phyloP scores from a whole-genome alignment of 2,113 vertebrate species.

The Engystomops pustulosus region DNA sequence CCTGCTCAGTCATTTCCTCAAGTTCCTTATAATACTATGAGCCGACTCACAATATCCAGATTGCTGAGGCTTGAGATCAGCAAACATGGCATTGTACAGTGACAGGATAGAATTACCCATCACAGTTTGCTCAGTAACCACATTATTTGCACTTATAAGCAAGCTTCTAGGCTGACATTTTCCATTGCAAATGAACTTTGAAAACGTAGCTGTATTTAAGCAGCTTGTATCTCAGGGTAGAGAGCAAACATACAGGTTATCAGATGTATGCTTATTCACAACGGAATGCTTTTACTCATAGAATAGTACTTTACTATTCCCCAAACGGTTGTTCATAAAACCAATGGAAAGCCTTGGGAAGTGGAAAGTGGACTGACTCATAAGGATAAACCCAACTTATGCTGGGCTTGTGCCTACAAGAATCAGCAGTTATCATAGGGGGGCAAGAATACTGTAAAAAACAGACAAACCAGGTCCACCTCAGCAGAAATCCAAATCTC shows the following conservation, averaged over 20 bases:
- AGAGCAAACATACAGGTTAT: background rate
- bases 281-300: background rate
- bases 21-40: no score
- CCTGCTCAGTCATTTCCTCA: no score
- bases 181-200: slow-evolving; percentile 13
- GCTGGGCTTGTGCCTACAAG: no score
- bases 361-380: no score
- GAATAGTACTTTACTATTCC: background rate
- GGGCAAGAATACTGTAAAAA: no score
- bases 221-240: background rate
- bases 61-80: background rate
- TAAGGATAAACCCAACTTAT: no score
- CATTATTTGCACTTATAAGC: background rate
- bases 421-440: no score
- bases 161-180: background rate
- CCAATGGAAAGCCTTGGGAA: no score
- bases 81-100: background rate
- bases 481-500: no score
- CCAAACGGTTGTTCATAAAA: no score
- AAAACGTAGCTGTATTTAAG: background rate
- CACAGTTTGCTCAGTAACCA: background rate
- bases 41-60: no score
- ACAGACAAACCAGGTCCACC: no score
- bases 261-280: background rate
- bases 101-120: background rate